Evolutionary conservation across 2,888 invertebrate genomes (phyloP).

Genomic region (Dryococelus australis): DNA sequence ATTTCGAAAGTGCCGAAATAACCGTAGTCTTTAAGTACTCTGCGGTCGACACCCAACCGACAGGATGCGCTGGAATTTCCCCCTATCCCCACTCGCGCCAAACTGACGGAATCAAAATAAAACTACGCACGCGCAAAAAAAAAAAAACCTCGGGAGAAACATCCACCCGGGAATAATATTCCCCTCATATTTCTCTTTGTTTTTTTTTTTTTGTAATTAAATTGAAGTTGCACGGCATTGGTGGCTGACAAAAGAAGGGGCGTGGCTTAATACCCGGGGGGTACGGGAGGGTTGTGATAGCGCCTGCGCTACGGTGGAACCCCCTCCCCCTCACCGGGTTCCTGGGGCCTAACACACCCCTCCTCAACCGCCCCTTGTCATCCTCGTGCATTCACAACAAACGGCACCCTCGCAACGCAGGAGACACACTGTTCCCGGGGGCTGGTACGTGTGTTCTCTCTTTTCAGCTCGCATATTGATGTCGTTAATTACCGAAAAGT

Average conservation of each 20-base stretch:
- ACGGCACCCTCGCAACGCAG: no score
- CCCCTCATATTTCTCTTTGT: neutral
- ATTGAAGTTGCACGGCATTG: neutral
- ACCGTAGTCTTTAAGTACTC: no score
- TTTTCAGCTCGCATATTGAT: constrained; percentile 7
- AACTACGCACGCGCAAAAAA: neutral
- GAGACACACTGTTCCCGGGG: neutral
- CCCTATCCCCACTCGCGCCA: no score
- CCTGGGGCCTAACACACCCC: no score
- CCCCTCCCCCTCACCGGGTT: no score
- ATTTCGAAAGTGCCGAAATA: no score
- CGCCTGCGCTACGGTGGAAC: no score
- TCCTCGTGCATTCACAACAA: neutral
- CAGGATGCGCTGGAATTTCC: no score
- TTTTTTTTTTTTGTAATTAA: neutral
- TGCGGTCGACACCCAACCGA: no score
- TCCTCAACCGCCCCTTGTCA: neutral
- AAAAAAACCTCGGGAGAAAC: no score
- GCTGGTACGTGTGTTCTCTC: neutral
- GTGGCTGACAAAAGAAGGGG: constrained; percentile 6
- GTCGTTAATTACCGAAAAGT: constrained; percentile 9
- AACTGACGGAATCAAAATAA: neutral
- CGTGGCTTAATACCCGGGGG: neutral
- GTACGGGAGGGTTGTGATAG: no score
- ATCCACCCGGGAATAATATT: neutral